A percentile compares a stretch with the other conserved stretches of the same genome.
Conservation (phyloP, 1,140 invertebrate species). For the Aporrectodea caliginosa region DNA sequence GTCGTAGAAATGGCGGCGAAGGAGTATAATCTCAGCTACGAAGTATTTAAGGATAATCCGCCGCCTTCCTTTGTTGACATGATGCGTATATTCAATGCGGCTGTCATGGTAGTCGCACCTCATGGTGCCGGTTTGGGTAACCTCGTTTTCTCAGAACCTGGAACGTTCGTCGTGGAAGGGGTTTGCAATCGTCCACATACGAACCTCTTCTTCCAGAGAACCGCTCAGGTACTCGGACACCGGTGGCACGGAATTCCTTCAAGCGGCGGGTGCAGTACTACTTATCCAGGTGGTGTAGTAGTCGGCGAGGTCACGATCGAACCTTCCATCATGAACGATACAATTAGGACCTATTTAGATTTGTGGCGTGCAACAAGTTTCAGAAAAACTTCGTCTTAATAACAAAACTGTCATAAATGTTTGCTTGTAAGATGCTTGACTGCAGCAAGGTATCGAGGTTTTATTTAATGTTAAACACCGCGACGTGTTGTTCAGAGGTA, state of each 20-base stretch:
- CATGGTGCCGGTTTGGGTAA: constrained; percentile 28
- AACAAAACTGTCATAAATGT: no score
- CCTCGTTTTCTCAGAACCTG: constrained; percentile 23
- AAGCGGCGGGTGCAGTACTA: background rate
- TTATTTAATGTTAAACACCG: no score
- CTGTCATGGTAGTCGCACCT: constrained; percentile 23
- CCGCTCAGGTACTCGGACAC: background rate
- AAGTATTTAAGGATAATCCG: constrained; percentile 23
- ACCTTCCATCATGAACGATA: background rate
- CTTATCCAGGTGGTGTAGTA: background rate
- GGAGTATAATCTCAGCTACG: constrained; percentile 1
- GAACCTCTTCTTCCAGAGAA: constrained; percentile 2
- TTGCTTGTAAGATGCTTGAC: no score
- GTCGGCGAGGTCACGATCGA: background rate
- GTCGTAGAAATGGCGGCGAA: background rate
- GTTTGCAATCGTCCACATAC: constrained; percentile 35
- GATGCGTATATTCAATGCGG: constrained; percentile 12
- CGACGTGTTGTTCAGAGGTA: no score
- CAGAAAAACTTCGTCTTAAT: background rate
- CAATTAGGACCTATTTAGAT: background rate
- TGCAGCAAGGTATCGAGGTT: no score
- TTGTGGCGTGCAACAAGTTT: background rate
- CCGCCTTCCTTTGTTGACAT: background rate
- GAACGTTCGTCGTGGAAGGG: constrained; percentile 25
- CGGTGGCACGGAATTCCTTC: constrained; percentile 12